phyloP scores from a whole-genome alignment of 2,113 vertebrate species.

The Cavia porcellus region DNA sequence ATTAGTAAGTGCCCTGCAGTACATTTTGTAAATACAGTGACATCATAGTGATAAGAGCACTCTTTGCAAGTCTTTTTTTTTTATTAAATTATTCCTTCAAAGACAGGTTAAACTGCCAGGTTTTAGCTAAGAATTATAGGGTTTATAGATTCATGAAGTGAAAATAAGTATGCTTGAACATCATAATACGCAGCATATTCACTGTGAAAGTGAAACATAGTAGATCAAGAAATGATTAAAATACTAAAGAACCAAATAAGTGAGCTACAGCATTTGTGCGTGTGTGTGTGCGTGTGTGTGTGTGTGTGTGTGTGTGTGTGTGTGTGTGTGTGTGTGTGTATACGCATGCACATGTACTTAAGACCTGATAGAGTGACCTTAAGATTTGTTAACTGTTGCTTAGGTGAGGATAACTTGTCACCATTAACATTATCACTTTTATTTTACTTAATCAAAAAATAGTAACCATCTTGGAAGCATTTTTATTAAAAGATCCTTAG shows the following conservation, averaged over 20 bases:
- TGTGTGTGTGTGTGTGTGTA: not conserved
- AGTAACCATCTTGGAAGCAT: not conserved
- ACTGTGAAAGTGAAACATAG: slow-evolving; percentile 39
- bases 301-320: not conserved
- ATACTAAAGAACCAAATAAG: slow-evolving; percentile 20
- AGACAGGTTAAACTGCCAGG: slow-evolving; percentile 81
- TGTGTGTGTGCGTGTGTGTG: not conserved
- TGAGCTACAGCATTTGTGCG: not conserved
- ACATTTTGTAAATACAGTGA: slow-evolving; percentile 85
- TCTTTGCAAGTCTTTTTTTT: slow-evolving; percentile 78
- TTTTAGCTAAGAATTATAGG: slow-evolving; percentile 82
- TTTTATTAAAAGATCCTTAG: slow-evolving; percentile 38
- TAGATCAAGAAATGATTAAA: slow-evolving; percentile 63
- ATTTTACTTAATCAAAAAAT: slow-evolving; percentile 48
- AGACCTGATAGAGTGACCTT: slow-evolving; percentile 12
- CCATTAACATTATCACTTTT: slow-evolving; percentile 47
- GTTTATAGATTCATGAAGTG: slow-evolving; percentile 81
- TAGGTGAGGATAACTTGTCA: slow-evolving; percentile 12
- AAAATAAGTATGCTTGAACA: slow-evolving; percentile 78
- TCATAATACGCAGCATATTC: slow-evolving; percentile 60
- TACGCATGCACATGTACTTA: not conserved
- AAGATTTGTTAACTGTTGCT: slow-evolving; percentile 1
- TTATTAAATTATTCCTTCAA: slow-evolving; percentile 82
- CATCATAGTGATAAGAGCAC: slow-evolving; percentile 79
- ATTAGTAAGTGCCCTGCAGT: slow-evolving; percentile 79